Conservation (phyloP, 2,888 invertebrate genomes). For the Coleophora deauratella region DNA sequence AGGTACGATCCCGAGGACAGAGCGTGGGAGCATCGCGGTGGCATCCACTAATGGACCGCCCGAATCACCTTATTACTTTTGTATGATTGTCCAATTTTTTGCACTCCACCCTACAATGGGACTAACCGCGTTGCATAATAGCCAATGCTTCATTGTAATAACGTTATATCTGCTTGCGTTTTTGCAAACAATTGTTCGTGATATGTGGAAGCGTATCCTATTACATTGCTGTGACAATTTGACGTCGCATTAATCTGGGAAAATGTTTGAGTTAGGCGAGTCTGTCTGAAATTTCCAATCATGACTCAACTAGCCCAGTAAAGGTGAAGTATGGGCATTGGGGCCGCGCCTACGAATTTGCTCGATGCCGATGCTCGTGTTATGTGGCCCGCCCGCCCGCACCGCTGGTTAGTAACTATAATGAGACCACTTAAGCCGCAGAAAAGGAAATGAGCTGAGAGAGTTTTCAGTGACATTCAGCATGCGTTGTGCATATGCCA, state of each 20-base stretch:
- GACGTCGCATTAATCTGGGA: slow-evolving; percentile 6
- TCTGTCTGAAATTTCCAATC: too few species aligned
- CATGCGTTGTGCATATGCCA: too few species aligned
- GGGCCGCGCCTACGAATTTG: too few species aligned
- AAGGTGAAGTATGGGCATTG: too few species aligned
- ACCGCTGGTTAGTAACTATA: too few species aligned
- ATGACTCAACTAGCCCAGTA: too few species aligned
- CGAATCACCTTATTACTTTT: slow-evolving; percentile 61
- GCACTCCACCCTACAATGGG: slow-evolving; percentile 29
- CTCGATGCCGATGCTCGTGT: too few species aligned
- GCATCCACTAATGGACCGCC: slow-evolving; percentile 54
- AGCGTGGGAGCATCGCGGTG: slow-evolving; percentile 62
- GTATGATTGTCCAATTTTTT: slow-evolving; percentile 58
- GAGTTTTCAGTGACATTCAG: too few species aligned
- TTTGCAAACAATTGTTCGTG: slow-evolving; percentile 27
- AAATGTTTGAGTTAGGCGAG: background rate
- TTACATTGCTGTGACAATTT: slow-evolving; percentile 6
- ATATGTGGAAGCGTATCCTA: slow-evolving; percentile 13
- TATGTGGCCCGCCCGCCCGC: background rate
- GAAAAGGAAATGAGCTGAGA: too few species aligned
- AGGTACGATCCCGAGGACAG: slow-evolving; percentile 24
- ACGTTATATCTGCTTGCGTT: slow-evolving; percentile 25
- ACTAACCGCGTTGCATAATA: slow-evolving; percentile 44
- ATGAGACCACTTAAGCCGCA: too few species aligned
- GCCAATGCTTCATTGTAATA: slow-evolving; percentile 24